Base-by-base conservation (phyloP, 2,113 vertebrate species). In the Amazona vittata region DNA sequence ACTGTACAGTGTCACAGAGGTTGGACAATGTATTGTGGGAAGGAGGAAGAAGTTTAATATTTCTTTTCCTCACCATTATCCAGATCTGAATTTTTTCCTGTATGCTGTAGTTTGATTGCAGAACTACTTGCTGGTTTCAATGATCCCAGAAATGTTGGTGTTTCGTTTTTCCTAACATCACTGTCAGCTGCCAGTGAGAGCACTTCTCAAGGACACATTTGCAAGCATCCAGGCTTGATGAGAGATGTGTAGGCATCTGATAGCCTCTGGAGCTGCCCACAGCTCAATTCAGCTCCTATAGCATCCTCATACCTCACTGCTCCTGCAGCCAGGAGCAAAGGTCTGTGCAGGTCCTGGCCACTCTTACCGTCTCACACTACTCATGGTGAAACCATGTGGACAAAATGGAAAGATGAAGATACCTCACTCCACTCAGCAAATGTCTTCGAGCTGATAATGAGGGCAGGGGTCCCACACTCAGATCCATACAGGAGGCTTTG, bases 361-460 rank as follows among this genome's bases (percentile, higher is more conserved):
- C 37, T 24, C 11, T 78, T 55, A 35, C 9, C 31, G 11, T 31
- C 41, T 26, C 15, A 24, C 21, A 2, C 28, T 5, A 9, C 18
- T 67, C 41, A 33, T 8, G 2, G 8, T 19, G 8, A 81, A 29
- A 68, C 29, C 25, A 7, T 3, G 15, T 1, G 9, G 41, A 20
- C 44, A 47, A 7, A 26, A 60, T 29, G 35, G 35, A 25, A 76
- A 84, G 70, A 64, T 19, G 33, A 39, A 17, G 12, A 6, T 26
- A 47, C 4, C 2, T 21, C 29, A n/a, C 25, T 74, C 76, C 31
- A 16, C 55, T 44, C 2, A 1, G 37, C 10, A 73, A 64, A 39
- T 17, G 6, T 28, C 39, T 53, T 60, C 57, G 68, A 47, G 47
- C 14, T 2, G 0, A 15, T 82, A 18, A 24, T 0, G 0, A 15